These are phyloP conservation scores for Zelleria hepariella DNA, from an alignment of 2,888 invertebrate species.

Conservation along the genomic window DNA sequence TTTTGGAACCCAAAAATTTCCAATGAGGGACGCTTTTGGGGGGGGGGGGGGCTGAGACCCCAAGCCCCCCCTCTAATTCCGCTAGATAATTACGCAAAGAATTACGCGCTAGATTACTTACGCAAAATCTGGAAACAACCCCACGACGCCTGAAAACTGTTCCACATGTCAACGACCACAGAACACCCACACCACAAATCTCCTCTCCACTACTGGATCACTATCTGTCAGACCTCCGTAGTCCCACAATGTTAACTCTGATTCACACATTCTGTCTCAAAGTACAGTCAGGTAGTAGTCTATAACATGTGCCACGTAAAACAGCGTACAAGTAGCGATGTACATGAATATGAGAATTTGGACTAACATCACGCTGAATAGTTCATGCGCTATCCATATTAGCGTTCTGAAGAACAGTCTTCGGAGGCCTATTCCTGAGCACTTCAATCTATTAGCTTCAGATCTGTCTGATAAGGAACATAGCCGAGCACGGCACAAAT, in stretches of 20 bases:
- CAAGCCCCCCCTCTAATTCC: no score
- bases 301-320: constrained; percentile 63
- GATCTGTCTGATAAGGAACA: no score
- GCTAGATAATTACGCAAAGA: no score
- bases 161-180: neutral
- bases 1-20: no score
- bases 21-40: no score
- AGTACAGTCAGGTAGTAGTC: constrained; percentile 55
- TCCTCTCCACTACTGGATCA: neutral
- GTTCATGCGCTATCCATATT: neutral
- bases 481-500: no score
- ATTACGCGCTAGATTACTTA: neutral
- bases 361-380: constrained; percentile 50
- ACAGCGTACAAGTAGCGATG: constrained; percentile 58
- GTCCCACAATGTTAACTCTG: neutral
- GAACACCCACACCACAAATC: neutral
- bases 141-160: neutral
- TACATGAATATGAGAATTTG: constrained; percentile 68
- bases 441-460: no score
- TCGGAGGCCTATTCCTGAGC: no score
- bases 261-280: constrained; percentile 11
- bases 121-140: neutral
- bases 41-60: no score
- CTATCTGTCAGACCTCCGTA: neutral
- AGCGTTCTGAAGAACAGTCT: neutral